phyloP scores from a whole-genome alignment of 1,140 invertebrate species.

The Danaus plexippus region DNA sequence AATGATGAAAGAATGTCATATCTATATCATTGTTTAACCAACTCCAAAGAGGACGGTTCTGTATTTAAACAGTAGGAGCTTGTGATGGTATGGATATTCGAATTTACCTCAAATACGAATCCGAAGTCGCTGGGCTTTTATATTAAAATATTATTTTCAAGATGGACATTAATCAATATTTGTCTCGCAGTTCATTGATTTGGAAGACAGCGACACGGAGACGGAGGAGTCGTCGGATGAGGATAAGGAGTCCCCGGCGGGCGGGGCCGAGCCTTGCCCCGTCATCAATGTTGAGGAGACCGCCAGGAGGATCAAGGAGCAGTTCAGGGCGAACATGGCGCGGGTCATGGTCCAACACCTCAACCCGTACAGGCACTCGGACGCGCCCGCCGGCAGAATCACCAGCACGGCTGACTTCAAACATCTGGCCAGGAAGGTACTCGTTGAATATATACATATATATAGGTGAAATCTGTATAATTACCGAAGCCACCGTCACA shows the following conservation, averaged over 20 bases:
- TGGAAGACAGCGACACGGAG: slow-evolving; percentile 41
- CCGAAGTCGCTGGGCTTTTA: no score
- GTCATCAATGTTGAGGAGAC: slow-evolving; percentile 36
- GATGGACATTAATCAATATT: background rate
- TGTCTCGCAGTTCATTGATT: slow-evolving; percentile 16
- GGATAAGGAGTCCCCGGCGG: slow-evolving; percentile 7
- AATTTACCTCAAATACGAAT: no score
- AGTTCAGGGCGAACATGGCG: slow-evolving; percentile 91
- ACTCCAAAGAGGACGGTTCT: no score
- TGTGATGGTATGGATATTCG: no score
- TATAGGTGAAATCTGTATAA: no score
- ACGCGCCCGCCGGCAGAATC: slow-evolving; percentile 87
- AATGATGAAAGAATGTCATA: no score
- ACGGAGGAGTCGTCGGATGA: slow-evolving; percentile 30
- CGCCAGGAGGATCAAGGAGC: slow-evolving; percentile 86
- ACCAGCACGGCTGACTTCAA: slow-evolving; percentile 95
- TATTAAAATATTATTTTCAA: background rate
- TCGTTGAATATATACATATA: background rate
- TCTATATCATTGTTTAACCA: no score
- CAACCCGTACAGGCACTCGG: slow-evolving; percentile 86
- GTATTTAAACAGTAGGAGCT: no score
- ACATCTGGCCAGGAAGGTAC: slow-evolving; percentile 94
- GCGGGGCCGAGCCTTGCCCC: slow-evolving; percentile 1
- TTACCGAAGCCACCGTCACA: no score
- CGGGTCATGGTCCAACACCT: slow-evolving; percentile 90